A percentile compares a stretch with the other conserved stretches of the same genome.
Conservation (phyloP, 2,113 vertebrate species). For the Paracanthobrama guichenoti region DNA sequence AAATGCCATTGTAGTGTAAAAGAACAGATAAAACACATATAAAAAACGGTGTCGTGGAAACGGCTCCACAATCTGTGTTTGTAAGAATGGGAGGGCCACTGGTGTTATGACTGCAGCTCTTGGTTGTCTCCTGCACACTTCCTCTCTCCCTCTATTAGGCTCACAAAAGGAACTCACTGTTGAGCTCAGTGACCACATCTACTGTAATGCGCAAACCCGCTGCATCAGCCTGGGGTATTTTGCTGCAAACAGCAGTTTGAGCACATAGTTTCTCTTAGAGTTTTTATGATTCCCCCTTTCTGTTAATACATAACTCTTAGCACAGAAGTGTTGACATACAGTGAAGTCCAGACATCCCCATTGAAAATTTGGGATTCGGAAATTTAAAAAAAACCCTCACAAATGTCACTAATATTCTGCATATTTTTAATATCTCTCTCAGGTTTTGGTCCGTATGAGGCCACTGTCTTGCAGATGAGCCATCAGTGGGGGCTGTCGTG, state of each 20-base stretch:
- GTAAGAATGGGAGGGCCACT: constrained; percentile 21
- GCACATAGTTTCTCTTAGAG: not conserved
- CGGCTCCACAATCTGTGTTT: not conserved
- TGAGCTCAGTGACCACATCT: constrained; percentile 28
- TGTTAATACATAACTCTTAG: not conserved
- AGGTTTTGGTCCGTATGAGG: constrained; percentile 87
- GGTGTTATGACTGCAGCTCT: constrained; percentile 43
- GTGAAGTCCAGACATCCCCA: not conserved
- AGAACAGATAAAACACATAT: no score
- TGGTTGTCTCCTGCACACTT: constrained; percentile 50
- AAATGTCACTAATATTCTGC: no score
- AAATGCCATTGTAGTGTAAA: no score
- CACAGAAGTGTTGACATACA: not conserved
- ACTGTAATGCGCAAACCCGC: not conserved
- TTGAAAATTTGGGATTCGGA: not conserved
- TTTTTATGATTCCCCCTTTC: not conserved
- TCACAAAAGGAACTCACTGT: constrained; percentile 35
- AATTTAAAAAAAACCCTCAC: no score
- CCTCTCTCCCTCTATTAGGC: constrained; percentile 27
- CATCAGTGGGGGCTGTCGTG: constrained; percentile 83
- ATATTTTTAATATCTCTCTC: constrained; percentile 2
- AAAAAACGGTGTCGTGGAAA: no score
- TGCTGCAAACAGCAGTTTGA: not conserved
- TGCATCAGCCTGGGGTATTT: not conserved
- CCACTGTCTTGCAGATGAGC: constrained; percentile 94